Base-by-base conservation (phyloP, 2,113 vertebrate genomes). In the Platichthys flesus region DNA sequence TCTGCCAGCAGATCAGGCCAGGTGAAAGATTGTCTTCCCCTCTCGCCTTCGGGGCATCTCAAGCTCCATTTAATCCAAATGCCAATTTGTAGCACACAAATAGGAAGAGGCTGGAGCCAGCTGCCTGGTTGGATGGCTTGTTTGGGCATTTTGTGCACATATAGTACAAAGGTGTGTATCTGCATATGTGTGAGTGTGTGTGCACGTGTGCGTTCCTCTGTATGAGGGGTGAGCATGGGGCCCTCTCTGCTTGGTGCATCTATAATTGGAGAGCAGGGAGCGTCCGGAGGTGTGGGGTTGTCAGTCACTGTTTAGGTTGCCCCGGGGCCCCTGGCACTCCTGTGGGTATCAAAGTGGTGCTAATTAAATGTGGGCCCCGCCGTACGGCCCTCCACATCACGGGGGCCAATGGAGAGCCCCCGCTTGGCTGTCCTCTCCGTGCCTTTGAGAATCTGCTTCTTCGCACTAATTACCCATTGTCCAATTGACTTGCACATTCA, bases 331-430 rank as follows among this genome's bases (percentile, higher is more conserved):
- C 95, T 96, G 96, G 96, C 96, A 90, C 92, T 98, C 97, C 98
- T 97, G 95, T 96, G 97, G 97, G 98, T 98, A 99, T 98, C 97
- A 98, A 98, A 98, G 98, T 97, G 95, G 85, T 94, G 96, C 97
- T 98, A 99, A 99, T 99, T 98, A 98, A 99, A 99, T 96, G 97
- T 95, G 95, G 97, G 96, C 95, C 97, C 96, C 94, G 93, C 95
- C 95, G 95, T 96, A 94, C 92, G 90, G 94, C 95, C 94, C 96
- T 96, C 96, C 96, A 96, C 96, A 96, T 97, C 96, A 95, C 95
- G 96, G 96, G 89, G 89, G 94, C 88, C 90, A 88, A 81, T 93
- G 88, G 87, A 95, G 95, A 96, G 93, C 94, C 96, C 93, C 94
- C 95, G 94, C 96, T 94, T 37, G 66, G 91, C 94, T 94, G 95